Evolutionary conservation across 2,888 invertebrate genomes (phyloP), one percentile per base, ranked within the genome.

Genomic region (Chorisops tibialis): DNA sequence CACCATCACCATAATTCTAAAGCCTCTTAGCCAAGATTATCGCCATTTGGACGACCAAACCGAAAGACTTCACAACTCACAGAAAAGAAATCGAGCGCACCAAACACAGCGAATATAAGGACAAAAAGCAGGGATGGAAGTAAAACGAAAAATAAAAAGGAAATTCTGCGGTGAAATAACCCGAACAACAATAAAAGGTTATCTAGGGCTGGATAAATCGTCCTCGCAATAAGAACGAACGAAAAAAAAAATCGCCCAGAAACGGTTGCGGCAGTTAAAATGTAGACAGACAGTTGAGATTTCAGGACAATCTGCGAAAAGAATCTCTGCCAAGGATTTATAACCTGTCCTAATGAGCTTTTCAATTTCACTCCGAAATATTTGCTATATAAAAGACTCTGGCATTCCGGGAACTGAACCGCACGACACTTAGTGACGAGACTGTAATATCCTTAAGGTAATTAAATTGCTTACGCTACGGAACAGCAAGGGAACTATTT

Each of bases 131-230:
- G 3, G 30, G 30, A 1, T 30, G 2, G 30, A 30, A 30, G 30
- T 30, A 30, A 30, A 30, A 30, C 7, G 30, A 30, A 1, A 9
- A 30, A 30, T 7, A 30, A 30, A 30, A 18, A 18, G n/a, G n/a
- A n/a, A n/a, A 18, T 47, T 2, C 47, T 47, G 47, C 19, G 47
- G 47, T 47, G 19, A 47, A 47, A 47, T 47, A 47, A 47, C 47
- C 47, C 18, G 47, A 47, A 47, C 47, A 47, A 47, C 47, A 47
- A 47, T 47, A 47, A 47, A 47, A 47, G 47, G 47, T 47, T 47
- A 47, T 47, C 47, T 19, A 19, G 47, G 14, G 6, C 18, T 18
- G 47, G 22, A 47, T 47, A 47, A 47, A 47, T 47, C 21, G 47
- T 47, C 12, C 14, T 47, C 24, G 12, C 5, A 47, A 47, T 18